A percentile compares a stretch with the other conserved stretches of the same genome.
Conservation (phyloP, 2,113 vertebrate genomes). For the Phycodurus eques region DNA sequence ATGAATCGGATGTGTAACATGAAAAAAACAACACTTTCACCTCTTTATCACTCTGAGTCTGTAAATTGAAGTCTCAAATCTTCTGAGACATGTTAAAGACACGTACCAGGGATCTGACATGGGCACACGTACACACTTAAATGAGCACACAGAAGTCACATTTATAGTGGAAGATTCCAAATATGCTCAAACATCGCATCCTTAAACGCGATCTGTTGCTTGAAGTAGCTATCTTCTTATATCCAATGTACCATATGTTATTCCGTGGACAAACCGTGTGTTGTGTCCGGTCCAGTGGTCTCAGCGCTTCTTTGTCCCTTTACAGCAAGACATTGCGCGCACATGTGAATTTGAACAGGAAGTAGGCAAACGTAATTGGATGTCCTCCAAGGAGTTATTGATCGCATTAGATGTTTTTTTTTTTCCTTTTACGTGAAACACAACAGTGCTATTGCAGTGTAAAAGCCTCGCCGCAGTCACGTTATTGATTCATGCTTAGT, state of each 20-base stretch:
- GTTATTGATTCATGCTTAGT: constrained; percentile 10
- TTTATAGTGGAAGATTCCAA: neutral
- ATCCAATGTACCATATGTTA: neutral
- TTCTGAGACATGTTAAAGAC: neutral
- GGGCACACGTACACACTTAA: neutral
- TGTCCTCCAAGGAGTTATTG: constrained; percentile 25
- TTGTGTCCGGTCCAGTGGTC: neutral
- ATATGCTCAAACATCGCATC: too few species aligned
- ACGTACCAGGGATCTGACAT: neutral
- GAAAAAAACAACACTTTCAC: neutral
- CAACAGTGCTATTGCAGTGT: constrained; percentile 10
- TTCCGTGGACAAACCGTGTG: neutral
- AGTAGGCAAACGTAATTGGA: constrained; percentile 14
- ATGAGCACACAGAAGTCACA: neutral
- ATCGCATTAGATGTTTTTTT: constrained; percentile 21
- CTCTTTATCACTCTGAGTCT: neutral
- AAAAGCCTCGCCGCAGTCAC: constrained; percentile 9
- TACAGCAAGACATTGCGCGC: neutral
- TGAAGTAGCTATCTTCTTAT: neutral
- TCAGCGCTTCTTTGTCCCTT: neutral
- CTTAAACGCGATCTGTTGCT: too few species aligned
- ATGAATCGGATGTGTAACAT: too few species aligned
- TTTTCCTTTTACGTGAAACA: constrained; percentile 23
- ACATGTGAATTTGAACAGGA: constrained; percentile 27
- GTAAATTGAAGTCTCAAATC: too few species aligned